These are phyloP conservation scores for Syncerus caffer DNA, from an alignment of 2,797 vertebrate genomes.

Conservation along the genomic window DNA sequence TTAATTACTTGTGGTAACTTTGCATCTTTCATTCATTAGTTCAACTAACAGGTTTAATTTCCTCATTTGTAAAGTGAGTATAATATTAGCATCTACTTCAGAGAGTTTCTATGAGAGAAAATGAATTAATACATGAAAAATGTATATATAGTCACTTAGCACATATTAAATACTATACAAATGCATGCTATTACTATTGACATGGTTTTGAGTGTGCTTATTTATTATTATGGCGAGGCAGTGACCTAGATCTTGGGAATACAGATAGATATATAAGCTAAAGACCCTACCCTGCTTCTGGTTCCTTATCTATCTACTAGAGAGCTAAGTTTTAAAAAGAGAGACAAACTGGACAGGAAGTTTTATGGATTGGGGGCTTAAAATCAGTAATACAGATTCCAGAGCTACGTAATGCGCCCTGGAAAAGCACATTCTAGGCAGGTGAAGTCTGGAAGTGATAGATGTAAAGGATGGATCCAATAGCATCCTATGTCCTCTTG, in stretches of 20 bases:
- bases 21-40: neutral
- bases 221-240: neutral
- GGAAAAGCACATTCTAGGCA: neutral
- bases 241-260: neutral
- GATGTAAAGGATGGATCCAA: neutral
- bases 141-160: neutral
- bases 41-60: slow-evolving; percentile 2
- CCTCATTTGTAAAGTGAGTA: neutral
- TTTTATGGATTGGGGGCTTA: neutral
- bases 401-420: neutral
- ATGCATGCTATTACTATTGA: neutral
- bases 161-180: neutral
- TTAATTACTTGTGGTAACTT: neutral
- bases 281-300: neutral
- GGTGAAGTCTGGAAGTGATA: neutral
- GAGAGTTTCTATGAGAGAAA: neutral
- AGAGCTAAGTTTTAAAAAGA: neutral
- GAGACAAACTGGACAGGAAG: neutral
- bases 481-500: neutral
- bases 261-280: neutral
- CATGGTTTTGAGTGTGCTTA: neutral
- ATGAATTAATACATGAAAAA: neutral
- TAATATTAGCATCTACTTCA: neutral
- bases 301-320: neutral
- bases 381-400: neutral